These are phyloP conservation scores for Mallotus villosus DNA, from an alignment of 2,797 vertebrate genomes.

Conservation along the genomic window DNA sequence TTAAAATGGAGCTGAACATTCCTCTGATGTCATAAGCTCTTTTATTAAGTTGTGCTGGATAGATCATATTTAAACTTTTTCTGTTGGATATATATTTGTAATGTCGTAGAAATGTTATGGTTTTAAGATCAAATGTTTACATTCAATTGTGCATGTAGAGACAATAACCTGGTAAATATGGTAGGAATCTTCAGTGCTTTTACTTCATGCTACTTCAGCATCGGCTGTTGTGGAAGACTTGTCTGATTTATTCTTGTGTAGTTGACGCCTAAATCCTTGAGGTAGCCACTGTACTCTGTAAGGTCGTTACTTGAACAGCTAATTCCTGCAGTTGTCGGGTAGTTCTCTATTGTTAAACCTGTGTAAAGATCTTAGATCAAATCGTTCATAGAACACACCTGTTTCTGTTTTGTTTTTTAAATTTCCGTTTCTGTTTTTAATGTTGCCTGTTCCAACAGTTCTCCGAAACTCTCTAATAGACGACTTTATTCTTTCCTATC, in stretches of 20 bases:
- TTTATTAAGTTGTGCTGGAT: conserved; percentile 15
- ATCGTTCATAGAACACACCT: not conserved
- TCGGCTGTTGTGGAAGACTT: not conserved
- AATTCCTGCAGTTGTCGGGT: not conserved
- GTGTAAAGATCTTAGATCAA: conserved; percentile 15
- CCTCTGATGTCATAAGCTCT: conserved; percentile 6
- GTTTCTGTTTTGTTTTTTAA: conserved; percentile 13
- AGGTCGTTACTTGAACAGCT: not conserved
- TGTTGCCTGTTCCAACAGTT: no score
- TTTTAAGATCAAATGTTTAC: conserved; percentile 20
- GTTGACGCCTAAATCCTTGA: no score
- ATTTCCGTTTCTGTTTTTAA: not conserved
- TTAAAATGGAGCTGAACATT: not conserved
- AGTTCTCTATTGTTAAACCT: conserved; percentile 22
- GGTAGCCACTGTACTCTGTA: no score
- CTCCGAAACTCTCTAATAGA: not conserved
- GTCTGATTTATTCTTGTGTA: no score
- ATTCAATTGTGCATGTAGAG: conserved; percentile 27
- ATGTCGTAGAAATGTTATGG: not conserved
- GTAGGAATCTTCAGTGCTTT: not conserved
- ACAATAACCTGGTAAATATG: not conserved
- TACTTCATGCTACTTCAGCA: not conserved
- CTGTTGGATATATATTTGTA: not conserved
- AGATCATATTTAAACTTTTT: conserved; percentile 25
- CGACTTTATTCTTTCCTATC: conserved; percentile 27